Evolutionary conservation across 1,140 invertebrate species (phyloP), one percentile per base, ranked within the genome.

Genomic region (Aphaenogaster ashmeadi): DNA sequence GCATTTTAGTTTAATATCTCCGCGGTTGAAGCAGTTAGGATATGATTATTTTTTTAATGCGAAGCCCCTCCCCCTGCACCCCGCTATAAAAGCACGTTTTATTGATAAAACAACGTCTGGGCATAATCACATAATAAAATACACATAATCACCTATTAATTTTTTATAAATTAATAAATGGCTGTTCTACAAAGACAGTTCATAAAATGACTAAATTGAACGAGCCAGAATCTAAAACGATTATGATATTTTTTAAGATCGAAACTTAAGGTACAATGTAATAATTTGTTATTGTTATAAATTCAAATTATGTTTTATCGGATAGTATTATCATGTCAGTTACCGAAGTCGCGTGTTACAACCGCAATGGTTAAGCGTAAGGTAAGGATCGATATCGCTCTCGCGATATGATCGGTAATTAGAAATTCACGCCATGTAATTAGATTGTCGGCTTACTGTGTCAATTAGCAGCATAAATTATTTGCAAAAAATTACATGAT

Each of bases 401-500:
- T 77, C 41, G 27, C 41, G 71, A 18, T 56, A 60, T 18, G 41
- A 84, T 84, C 71, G 71, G 41, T 77, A 77, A 84, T 84, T 84
- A 60, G 71, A 64, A 60, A 84, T 71, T 75, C 54, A 18, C 38
- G 18, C 52, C 27, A n/a, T 33, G 41, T 81, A 71, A 81, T 81
- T 71, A 81, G 47, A 81, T 81, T 50, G 47, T 11, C 36, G 13
- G 27, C 3, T 78, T 41, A 47, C n/a, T 38, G 11, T 52, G 33
- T 21, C 18, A 69, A 54, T 41, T 69, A 54, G 21, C 36, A 36
- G 4, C 33, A n/a, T 54, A 27, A 69, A 69, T 27, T 52, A 41
- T 38, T 0, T 18, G 13, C 7, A 27, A 44, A 80, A 80, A 54
- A 27, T 56, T 67, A 33, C 62, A 44, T 0, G 13, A 13, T 69